Evolutionary conservation across 2,113 vertebrate species (phyloP).

Genomic region (Gasterosteus aculeatus): DNA sequence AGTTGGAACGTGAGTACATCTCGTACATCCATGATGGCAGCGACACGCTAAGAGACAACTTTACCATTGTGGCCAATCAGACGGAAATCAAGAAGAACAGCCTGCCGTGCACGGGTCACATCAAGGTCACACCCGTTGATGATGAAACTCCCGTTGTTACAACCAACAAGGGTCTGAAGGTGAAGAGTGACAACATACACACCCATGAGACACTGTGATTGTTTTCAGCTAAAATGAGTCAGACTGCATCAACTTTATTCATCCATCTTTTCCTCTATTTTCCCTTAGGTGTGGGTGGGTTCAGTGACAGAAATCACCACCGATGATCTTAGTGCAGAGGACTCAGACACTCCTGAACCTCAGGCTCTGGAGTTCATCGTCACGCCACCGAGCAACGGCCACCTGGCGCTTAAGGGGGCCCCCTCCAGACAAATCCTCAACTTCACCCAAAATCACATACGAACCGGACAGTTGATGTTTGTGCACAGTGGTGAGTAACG

Average conservation of each 20-base stretch:
- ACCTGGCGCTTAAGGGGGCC: constrained; percentile 85
- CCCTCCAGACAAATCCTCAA: constrained; percentile 83
- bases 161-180: constrained; percentile 85
- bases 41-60: constrained; percentile 83
- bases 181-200: constrained; percentile 60
- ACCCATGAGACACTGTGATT: background rate
- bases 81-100: constrained; percentile 86
- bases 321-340: constrained; percentile 84
- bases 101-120: constrained; percentile 77
- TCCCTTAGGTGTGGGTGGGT: constrained; percentile 84
- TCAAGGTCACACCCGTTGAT: constrained; percentile 84
- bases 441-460: constrained; percentile 88
- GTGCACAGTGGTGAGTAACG: constrained; percentile 83
- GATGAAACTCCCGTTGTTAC: constrained; percentile 85
- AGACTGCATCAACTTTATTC: background rate
- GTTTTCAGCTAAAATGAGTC: background rate
- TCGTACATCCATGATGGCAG: constrained; percentile 88
- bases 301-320: constrained; percentile 86
- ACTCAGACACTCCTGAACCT: constrained; percentile 80
- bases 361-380: constrained; percentile 83
- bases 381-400: constrained; percentile 87
- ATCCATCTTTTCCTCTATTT: background rate
- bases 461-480: constrained; percentile 84
- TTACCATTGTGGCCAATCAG: constrained; percentile 86
- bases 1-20: constrained; percentile 87